These are phyloP conservation scores for Camelus bactrianus DNA, from an alignment of 2,113 vertebrate genomes.

Conservation along the genomic window DNA sequence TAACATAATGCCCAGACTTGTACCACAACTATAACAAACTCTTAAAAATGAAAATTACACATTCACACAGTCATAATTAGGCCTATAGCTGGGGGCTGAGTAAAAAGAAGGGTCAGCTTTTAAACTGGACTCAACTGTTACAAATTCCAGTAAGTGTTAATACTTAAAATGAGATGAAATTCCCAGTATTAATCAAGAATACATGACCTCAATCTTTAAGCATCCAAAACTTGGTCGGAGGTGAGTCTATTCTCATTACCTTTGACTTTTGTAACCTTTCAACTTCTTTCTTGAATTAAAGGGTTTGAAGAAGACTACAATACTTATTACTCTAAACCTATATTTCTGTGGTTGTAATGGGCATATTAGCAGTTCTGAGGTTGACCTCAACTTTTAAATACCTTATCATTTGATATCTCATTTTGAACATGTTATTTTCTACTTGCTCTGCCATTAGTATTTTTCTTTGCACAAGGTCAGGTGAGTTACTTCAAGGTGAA, in stretches of 20 bases:
- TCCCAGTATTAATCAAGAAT: constrained; percentile 61
- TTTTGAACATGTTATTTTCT: constrained; percentile 77
- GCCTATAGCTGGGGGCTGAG: not conserved
- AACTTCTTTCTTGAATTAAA: constrained; percentile 79
- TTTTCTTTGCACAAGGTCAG: constrained; percentile 75
- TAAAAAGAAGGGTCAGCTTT: constrained; percentile 67
- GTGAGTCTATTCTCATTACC: constrained; percentile 56
- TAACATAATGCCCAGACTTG: constrained; percentile 69
- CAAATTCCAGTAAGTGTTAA: constrained; percentile 67
- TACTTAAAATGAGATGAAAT: constrained; percentile 47
- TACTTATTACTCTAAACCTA: constrained; percentile 66
- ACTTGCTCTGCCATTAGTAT: constrained; percentile 56
- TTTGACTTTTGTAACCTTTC: constrained; percentile 70
- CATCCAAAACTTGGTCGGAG: constrained; percentile 57
- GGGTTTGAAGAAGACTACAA: constrained; percentile 76
- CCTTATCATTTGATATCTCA: constrained; percentile 76
- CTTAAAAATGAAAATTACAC: constrained; percentile 81
- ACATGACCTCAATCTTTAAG: constrained; percentile 67
- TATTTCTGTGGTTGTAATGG: constrained; percentile 75
- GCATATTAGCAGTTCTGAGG: constrained; percentile 68
- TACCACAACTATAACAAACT: constrained; percentile 58
- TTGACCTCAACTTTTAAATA: constrained; percentile 74
- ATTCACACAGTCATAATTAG: constrained; percentile 73
- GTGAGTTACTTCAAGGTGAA: constrained; percentile 71
- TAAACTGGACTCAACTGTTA: constrained; percentile 62